Conservation (phyloP, 2,797 vertebrate genomes). For the Morelia viridis region DNA sequence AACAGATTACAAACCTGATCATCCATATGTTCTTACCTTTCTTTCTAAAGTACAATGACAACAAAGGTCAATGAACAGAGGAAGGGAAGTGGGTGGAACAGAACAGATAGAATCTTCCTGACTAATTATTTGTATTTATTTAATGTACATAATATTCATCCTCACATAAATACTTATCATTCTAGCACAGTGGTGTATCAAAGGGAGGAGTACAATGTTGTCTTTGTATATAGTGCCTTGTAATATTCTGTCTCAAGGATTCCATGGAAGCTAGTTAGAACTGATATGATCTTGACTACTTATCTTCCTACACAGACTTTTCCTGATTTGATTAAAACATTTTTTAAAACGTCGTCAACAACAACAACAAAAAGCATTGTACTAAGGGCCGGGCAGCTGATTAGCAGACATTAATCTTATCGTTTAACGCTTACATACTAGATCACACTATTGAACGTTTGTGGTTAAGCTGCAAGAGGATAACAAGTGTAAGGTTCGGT, state of each 20-base stretch:
- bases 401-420: too few relatives aligned
- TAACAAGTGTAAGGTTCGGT: too few relatives aligned
- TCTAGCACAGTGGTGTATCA: neutral
- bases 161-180: neutral
- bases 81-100: neutral
- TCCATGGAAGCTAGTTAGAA: neutral
- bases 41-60: neutral
- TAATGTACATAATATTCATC: neutral
- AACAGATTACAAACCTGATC: neutral
- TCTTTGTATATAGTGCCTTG: neutral
- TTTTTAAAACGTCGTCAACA: neutral
- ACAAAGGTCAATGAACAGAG: neutral
- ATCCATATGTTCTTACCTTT: neutral
- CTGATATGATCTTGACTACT: neutral
- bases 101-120: neutral
- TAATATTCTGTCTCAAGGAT: neutral
- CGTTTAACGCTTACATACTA: too few relatives aligned
- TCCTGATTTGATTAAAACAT: neutral
- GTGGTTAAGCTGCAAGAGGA: too few relatives aligned
- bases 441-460: too few relatives aligned
- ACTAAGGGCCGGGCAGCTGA: too few relatives aligned
- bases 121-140: neutral
- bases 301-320: neutral
- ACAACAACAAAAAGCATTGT: neutral
- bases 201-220: neutral